Evolutionary conservation across 1,140 invertebrate species (phyloP), one percentile per base, ranked within the genome.

Genomic region (Tribolium castaneum): DNA sequence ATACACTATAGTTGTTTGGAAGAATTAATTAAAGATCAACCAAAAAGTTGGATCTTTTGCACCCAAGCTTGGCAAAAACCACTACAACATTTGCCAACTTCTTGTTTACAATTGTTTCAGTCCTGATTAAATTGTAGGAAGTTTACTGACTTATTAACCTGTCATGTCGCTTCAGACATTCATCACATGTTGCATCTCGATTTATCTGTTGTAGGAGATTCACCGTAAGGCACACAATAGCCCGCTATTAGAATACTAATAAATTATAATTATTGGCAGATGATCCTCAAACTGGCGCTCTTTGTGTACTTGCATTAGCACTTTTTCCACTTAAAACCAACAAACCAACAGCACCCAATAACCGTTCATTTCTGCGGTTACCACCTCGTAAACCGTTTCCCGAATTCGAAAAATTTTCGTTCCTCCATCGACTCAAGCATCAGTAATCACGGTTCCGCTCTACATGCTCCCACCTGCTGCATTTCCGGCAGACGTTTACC

Each of bases 361-460:
- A 30, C 25, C 25, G 25, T 30, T 30, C 5, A 30, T 30, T 1
- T 30, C 25, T 30, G 25, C 3, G 25, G 25, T 30, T 30, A 45
- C 7, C 39, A 45, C 39, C 9, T 45, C n/a, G n/a, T 1, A 45
- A 45, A 5, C 39, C 5, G 5, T 30, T 6, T 19, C 54, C 54
- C 2, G 25, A 59, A 59, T 59, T 22, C 16, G 2, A 22, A n/a
- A 22, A 25, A 25, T 59, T 30, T 59, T 59, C 54, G 54, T 72
- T 72, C 22, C 13, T 54, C 7, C 25, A 52, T 73, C 71, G 71
- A 73, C 49, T 34, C 52, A 52, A 35, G 72, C 52, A 14, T 39
- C 72, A 54, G 50, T 75, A 75, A 56, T 75, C 16, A 9, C n/a
- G 30, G 72, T 75, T 75, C 72, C 72, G 72, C 72, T 75, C 72